Conservation (phyloP, 2,888 invertebrate species). For the Drosophila paramelanica region DNA sequence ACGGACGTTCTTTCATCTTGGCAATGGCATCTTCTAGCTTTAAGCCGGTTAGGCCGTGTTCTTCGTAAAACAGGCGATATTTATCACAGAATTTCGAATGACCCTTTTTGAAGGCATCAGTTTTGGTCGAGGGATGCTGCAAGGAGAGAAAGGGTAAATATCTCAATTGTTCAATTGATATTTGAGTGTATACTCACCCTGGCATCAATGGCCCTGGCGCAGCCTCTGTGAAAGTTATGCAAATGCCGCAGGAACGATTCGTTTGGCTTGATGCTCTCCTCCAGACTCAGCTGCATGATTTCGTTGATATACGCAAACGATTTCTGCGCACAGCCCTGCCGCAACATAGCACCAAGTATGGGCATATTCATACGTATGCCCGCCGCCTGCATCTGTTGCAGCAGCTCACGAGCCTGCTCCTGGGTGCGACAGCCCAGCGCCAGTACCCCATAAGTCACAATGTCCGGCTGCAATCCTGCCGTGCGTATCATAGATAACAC, state of each 20-base stretch:
- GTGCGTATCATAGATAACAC: conserved; percentile 87
- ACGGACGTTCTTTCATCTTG: conserved; percentile 87
- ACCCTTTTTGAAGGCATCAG: conserved; percentile 80
- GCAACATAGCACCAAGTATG: conserved; percentile 91
- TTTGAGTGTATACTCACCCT: conserved; percentile 82
- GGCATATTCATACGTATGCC: conserved; percentile 90
- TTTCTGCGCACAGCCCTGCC: conserved; percentile 87
- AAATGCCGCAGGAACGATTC: conserved; percentile 87
- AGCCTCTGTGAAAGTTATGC: conserved; percentile 87
- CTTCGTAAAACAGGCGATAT: conserved; percentile 85
- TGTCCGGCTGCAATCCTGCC: conserved; percentile 88
- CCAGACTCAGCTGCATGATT: conserved; percentile 88
- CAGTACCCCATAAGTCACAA: conserved; percentile 94
- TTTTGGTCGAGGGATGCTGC: conserved; percentile 84
- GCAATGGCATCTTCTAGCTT: conserved; percentile 83
- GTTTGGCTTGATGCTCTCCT: conserved; percentile 88
- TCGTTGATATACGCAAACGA: conserved; percentile 89
- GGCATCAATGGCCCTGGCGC: conserved; percentile 86
- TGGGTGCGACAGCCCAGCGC: conserved; percentile 91
- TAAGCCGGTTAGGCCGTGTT: conserved; percentile 84
- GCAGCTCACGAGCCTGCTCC: conserved; percentile 88
- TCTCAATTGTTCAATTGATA: background rate
- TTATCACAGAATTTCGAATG: conserved; percentile 85
- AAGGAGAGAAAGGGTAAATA: conserved; percentile 27
- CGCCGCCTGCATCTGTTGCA: conserved; percentile 89